These are phyloP conservation scores for Lutraria lutraria DNA, from an alignment of 2,888 invertebrate genomes.

Conservation along the genomic window DNA sequence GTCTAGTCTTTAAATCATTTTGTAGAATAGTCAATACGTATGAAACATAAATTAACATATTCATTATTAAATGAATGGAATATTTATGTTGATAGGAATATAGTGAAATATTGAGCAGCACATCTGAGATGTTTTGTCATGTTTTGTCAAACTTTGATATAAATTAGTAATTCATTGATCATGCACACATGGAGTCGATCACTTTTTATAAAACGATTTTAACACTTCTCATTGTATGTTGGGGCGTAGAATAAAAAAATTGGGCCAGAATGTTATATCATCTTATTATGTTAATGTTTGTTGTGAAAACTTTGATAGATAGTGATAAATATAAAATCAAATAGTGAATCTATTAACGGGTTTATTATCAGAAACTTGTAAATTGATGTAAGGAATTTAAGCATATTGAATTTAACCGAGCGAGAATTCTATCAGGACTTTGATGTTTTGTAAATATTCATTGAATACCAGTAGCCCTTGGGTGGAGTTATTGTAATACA, in stretches of 20 bases:
- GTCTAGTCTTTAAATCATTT: not conserved
- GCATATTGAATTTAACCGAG: constrained; percentile 7
- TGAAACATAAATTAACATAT: constrained; percentile 7
- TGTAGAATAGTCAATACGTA: not conserved
- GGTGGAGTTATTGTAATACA: not conserved
- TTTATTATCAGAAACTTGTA: constrained; percentile 9
- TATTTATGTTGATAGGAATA: not conserved
- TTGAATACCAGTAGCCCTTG: not conserved
- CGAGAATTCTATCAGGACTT: not conserved
- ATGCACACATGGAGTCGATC: not conserved
- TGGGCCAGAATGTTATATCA: not conserved
- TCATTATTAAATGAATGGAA: not conserved
- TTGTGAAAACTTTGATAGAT: not conserved
- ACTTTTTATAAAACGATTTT: constrained; percentile 2
- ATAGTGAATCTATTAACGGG: constrained; percentile 5
- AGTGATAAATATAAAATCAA: not conserved
- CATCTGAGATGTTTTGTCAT: not conserved
- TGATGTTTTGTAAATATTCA: constrained; percentile 6
- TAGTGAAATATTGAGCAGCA: not conserved
- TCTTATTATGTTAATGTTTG: not conserved
- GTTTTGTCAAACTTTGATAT: constrained; percentile 20
- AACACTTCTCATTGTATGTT: constrained; percentile 6
- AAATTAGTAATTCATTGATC: not conserved
- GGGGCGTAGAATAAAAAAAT: not conserved
- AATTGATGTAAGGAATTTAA: not conserved